Base-by-base conservation (phyloP, 2,888 invertebrate genomes). In the Tenthredo livida region DNA sequence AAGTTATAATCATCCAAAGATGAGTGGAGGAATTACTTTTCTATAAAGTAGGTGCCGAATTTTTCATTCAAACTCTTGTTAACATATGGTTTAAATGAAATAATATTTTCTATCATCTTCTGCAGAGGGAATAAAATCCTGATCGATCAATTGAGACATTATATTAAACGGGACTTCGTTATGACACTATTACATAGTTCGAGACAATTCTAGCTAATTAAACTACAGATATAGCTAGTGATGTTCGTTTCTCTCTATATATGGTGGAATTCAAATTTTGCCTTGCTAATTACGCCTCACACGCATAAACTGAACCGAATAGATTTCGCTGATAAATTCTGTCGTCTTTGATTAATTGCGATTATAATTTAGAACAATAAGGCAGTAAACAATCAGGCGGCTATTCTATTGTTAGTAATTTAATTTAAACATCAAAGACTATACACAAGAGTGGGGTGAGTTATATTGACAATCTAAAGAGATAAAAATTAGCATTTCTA, bases 391-490 rank as follows among this genome's bases (percentile, higher is more conserved):
- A 84, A 86, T 82, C 25, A 50, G 80, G 21, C 50, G 47, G 84
- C 88, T 90, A 89, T 89, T 89, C 84, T 90, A 88, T 86, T 88
- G 87, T 78, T 84, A 88, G 77, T 77, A 47, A 88, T 90, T 90
- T 89, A 90, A 88, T 89, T 90, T 90, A 88, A 86, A 90, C 90
- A 89, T 89, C 89, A 90, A 88, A 90, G 91, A 89, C 87, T 29
- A 2, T 29, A 85, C 87, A 43, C n/a, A n/a, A n/a, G 54, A 17
- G 21, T 12, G 29, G 15, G 17, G 21, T 15, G 29, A 17, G 33
- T 54, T 50, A 54, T 54, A 54, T 17, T 29, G 25, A 33, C 7
- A 77, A 33, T 77, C 9, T 77, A 54, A 33, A 40, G 54, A 77
- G 29, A 77, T 54, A 77, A 77, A 54, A 77, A 54, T 77, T 29